A percentile compares a stretch with the other conserved stretches of the same genome.
phyloP scores from a whole-genome alignment of 2,888 invertebrate species.

The Steinernema carpocapsae region DNA sequence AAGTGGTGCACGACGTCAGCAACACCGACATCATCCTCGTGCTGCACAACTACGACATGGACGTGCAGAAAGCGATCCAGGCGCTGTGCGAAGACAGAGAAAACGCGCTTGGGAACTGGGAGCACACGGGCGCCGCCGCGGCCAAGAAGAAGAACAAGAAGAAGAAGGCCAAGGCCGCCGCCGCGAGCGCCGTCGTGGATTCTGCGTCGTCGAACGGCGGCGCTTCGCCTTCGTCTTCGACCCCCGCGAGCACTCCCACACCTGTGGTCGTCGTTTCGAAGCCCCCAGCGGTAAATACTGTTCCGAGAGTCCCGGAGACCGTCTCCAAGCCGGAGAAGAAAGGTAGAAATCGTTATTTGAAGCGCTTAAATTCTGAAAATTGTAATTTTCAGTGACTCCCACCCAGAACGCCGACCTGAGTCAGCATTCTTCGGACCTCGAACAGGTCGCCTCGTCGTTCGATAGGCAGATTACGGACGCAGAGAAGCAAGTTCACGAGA shows the following conservation, averaged over 20 bases:
- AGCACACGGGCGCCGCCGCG: constrained; percentile 46
- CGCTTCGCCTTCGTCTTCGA: constrained; percentile 9
- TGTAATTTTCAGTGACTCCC: not conserved
- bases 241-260: constrained; percentile 31
- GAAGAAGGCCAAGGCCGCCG: constrained; percentile 48
- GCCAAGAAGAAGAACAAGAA: constrained; percentile 62
- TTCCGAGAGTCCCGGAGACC: constrained; percentile 37
- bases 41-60: constrained; percentile 71
- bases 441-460: constrained; percentile 24
- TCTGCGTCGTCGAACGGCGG: constrained; percentile 24
- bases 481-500: constrained; percentile 29
- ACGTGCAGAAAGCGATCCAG: constrained; percentile 71
- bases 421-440: constrained; percentile 33
- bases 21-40: constrained; percentile 71
- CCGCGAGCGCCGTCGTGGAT: constrained; percentile 8
- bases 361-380: not conserved
- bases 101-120: constrained; percentile 65
- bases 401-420: constrained; percentile 17
- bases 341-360: constrained; percentile 19
- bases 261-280: constrained; percentile 39
- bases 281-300: constrained; percentile 43
- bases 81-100: constrained; percentile 71
- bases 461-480: constrained; percentile 36
- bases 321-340: constrained; percentile 25
- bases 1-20: constrained; percentile 70